Conservation (phyloP, 2,888 invertebrate species). For the Prionchulus punctatus region DNA sequence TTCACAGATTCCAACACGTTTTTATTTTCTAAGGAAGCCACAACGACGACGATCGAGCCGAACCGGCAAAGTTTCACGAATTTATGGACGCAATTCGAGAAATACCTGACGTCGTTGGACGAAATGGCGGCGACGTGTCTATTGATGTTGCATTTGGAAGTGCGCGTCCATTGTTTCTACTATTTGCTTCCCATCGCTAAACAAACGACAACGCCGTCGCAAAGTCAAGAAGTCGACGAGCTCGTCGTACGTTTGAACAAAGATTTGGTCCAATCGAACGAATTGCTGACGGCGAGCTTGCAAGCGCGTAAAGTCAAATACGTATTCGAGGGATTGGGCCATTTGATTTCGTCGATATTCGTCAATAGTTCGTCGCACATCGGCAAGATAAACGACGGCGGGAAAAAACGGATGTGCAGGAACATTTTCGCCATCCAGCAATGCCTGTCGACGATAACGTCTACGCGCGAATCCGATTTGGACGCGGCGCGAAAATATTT, state of each 20-base stretch:
- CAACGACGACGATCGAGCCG: neutral
- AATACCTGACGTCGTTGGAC: slow-evolving; percentile 34
- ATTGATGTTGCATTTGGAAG: slow-evolving; percentile 77
- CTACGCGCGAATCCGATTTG: slow-evolving; percentile 58
- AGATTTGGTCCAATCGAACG: slow-evolving; percentile 44
- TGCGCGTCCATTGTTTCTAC: slow-evolving; percentile 78
- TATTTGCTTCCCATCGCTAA: slow-evolving; percentile 53
- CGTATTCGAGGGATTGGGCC: slow-evolving; percentile 47
- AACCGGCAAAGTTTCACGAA: neutral
- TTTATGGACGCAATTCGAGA: slow-evolving; percentile 15
- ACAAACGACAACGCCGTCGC: slow-evolving; percentile 17
- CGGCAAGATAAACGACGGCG: slow-evolving; percentile 59
- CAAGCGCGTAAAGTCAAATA: slow-evolving; percentile 62
- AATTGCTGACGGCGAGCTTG: slow-evolving; percentile 45
- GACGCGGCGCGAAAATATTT: slow-evolving; percentile 77
- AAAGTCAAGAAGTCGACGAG: slow-evolving; percentile 23
- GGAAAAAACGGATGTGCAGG: slow-evolving; percentile 56
- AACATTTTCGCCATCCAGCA: slow-evolving; percentile 70
- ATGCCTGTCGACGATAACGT: slow-evolving; percentile 64
- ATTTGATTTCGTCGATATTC: slow-evolving; percentile 58
- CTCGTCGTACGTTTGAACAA: slow-evolving; percentile 43
- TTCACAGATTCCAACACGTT: too few relatives aligned
- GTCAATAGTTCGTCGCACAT: slow-evolving; percentile 63
- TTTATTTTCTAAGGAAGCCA: too few relatives aligned
- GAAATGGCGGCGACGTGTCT: slow-evolving; percentile 77